Percentiles rank a stretch among this genome's conserved stretches.
These are phyloP conservation scores for Scaptomyza reducta DNA, from an alignment of 2,888 invertebrate genomes.

Conservation along the genomic window DNA sequence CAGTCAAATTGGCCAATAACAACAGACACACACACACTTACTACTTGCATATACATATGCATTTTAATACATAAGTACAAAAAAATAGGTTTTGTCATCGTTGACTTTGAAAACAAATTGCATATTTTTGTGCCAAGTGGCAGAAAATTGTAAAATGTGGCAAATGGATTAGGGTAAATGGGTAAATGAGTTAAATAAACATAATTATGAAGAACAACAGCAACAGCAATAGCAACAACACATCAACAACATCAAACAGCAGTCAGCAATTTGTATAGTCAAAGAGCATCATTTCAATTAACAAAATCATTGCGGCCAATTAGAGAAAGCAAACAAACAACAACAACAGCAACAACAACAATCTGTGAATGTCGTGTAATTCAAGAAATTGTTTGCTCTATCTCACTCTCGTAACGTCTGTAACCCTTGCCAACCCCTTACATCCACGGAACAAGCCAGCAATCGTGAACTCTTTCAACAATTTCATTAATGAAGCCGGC, in stretches of 20 bases:
- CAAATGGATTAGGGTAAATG: constrained; percentile 44
- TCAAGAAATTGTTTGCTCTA: constrained; percentile 31
- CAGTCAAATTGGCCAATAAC: constrained; percentile 21
- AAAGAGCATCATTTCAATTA: constrained; percentile 57
- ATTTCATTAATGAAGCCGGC: constrained; percentile 38
- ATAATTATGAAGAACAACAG: constrained; percentile 35
- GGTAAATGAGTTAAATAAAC: constrained; percentile 47
- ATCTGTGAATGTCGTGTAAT: constrained; percentile 28
- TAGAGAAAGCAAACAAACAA: constrained; percentile 58
- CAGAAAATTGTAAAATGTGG: constrained; percentile 24
- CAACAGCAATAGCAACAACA: background rate
- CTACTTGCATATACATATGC: background rate
- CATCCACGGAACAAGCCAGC: constrained; percentile 5
- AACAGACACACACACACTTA: constrained; percentile 1
- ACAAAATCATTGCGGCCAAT: constrained; percentile 68
- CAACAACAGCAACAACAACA: constrained; percentile 29
- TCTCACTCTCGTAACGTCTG: background rate
- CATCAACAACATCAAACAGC: background rate
- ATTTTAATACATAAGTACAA: background rate
- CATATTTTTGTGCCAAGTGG: constrained; percentile 9
- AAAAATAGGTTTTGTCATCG: background rate
- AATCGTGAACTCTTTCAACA: constrained; percentile 37
- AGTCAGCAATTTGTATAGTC: constrained; percentile 37
- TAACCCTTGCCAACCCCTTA: background rate
- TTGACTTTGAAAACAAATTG: constrained; percentile 26